Base-by-base conservation (phyloP, 2,113 vertebrate genomes). In the Harpagus bidentatus region DNA sequence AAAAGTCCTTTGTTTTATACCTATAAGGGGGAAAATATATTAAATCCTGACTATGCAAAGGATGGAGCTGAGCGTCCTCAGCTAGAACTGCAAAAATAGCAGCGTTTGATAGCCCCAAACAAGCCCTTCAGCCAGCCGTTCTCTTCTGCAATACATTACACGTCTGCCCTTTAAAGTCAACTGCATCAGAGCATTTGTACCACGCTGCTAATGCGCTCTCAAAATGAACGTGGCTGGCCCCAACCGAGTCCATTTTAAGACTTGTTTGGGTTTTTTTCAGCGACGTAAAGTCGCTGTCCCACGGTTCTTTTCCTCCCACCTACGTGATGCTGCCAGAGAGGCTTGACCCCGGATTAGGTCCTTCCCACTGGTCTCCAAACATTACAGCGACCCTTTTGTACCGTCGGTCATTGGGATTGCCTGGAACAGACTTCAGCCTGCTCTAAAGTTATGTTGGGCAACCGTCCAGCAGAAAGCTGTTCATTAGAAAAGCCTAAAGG, bases 1-100 rank as follows among this genome's bases (percentile, higher is more conserved):
- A 86, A 90, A 93, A 76, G 59, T 89, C 65, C 74, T 91, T 96
- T 95, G 93, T 96, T 96, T 97, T 58, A 63, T 95, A 90, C 78
- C 59, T 95, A 65, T 52, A 74, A 86, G 70, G 42, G 45, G 86
- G 76, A 65, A 94, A 56, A 70, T 87, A 93, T 47, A 80, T 88
- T 91, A 93, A 97, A 94, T 25, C 22, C 52, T 82, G 59, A 38
- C 8, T 19, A 11, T 38, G 28, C 50, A 78, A 90, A 80, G 38
- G 70, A 25, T 23, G 23, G 10, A 78, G 31, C 28, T 48, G 62
- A 92, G 26, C 69, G n/a, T 77, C 55, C 48, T 93, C 76, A 85
- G 62, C n/a, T 93, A 86, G 38, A 71, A 72, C 10, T 93, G 77
- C 45, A 89, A 95, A 93, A 92, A 84, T 74, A 92, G 58, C 77